These are phyloP conservation scores for Benitochromis conjunctus DNA, from an alignment of 2,113 vertebrate genomes.

Conservation along the genomic window DNA sequence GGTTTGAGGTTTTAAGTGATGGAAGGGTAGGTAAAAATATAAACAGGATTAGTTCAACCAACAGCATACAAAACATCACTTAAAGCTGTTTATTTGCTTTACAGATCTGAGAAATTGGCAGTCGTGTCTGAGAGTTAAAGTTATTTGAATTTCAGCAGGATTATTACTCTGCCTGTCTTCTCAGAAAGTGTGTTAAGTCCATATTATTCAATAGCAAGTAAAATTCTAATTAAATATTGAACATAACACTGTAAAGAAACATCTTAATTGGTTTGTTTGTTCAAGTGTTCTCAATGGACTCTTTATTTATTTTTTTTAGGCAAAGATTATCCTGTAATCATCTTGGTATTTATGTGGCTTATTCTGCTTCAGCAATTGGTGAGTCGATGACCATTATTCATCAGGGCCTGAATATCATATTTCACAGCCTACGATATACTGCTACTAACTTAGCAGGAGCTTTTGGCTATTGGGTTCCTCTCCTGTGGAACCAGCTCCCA, in stretches of 20 bases:
- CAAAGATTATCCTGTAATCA: neutral
- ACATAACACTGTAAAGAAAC: neutral
- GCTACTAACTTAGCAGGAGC: neutral
- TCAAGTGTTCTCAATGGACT: neutral
- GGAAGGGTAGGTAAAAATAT: slow-evolving; percentile 7
- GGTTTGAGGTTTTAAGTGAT: slow-evolving; percentile 13
- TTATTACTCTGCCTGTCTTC: neutral
- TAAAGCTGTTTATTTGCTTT: slow-evolving; percentile 26
- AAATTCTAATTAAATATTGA: slow-evolving; percentile 5
- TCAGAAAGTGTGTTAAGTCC: neutral
- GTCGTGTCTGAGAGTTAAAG: neutral
- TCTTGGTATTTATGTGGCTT: neutral
- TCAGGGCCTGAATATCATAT: neutral
- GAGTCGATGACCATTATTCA: neutral
- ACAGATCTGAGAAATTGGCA: slow-evolving; percentile 17
- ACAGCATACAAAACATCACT: slow-evolving; percentile 25
- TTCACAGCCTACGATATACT: neutral
- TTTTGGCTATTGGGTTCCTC: neutral
- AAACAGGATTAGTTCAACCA: slow-evolving; percentile 17
- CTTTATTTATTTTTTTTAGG: neutral
- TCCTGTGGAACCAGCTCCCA: neutral
- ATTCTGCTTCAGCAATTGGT: neutral
- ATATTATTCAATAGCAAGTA: neutral
- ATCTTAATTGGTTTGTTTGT: neutral
- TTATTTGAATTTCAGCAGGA: slow-evolving; percentile 14